Percentiles rank a stretch among this genome's conserved stretches.
Conservation (phyloP, 2,888 invertebrate species). For the Lasioglossum lativentre region DNA sequence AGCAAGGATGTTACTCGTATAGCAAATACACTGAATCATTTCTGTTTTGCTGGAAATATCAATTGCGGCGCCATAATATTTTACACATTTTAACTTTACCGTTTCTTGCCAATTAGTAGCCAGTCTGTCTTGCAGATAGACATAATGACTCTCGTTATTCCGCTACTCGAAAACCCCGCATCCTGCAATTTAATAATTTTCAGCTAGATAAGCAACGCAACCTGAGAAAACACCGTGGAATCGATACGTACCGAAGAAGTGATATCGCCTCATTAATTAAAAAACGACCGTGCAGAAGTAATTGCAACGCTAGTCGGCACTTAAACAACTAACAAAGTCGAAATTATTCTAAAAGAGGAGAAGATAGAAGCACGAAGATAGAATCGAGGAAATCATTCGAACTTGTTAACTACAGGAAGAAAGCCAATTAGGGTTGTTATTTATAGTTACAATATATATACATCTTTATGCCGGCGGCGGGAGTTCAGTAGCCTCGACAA, state of each 20-base stretch:
- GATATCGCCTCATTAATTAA: neutral
- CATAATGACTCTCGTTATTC: neutral
- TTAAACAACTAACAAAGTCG: neutral
- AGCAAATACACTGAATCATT: neutral
- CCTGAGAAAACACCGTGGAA: neutral
- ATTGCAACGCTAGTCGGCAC: neutral
- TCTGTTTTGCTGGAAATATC: neutral
- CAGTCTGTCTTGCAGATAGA: neutral
- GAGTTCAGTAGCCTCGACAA: neutral
- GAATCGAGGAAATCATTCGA: slow-evolving; percentile 5
- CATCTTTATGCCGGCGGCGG: neutral
- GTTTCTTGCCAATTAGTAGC: neutral
- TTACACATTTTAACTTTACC: neutral
- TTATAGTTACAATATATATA: neutral
- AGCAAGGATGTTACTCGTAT: neutral
- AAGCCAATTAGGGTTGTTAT: neutral
- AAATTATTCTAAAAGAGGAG: neutral
- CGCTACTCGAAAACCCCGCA: neutral
- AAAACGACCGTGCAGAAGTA: neutral
- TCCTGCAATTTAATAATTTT: slow-evolving; percentile 6
- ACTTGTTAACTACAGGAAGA: neutral
- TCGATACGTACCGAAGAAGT: neutral
- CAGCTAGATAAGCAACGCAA: neutral
- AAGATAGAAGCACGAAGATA: neutral
- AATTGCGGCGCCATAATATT: neutral